Evolutionary conservation across 2,113 vertebrate genomes (phyloP).

Genomic region (Ptilorrhoa leucosticta): DNA sequence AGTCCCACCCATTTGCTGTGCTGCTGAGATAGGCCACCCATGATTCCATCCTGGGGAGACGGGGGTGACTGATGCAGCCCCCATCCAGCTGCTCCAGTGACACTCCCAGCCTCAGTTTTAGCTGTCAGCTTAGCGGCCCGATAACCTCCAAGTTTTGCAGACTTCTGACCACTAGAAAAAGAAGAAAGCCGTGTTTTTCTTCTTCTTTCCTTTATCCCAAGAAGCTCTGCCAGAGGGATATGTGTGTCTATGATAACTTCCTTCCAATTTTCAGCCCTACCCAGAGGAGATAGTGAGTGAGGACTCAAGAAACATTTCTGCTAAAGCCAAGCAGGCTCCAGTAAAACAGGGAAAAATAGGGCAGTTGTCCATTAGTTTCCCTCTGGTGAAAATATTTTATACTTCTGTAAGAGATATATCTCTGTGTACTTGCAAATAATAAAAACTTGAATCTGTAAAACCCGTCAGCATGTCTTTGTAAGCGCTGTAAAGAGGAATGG

Average conservation of each 20-base stretch:
- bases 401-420: not conserved
- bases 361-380: not conserved
- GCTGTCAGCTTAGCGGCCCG: not conserved
- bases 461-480: not conserved
- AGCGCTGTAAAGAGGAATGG: not conserved
- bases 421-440: not conserved
- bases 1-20: conserved; percentile 35
- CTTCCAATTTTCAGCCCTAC: not conserved
- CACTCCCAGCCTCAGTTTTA: not conserved
- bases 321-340: not conserved
- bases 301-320: not conserved
- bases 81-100: not conserved
- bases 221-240: not conserved
- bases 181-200: not conserved
- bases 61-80: not conserved
- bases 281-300: not conserved
- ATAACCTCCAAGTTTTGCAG: not conserved
- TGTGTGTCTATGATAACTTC: not conserved
- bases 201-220: not conserved
- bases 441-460: not conserved
- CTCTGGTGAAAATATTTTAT: not conserved
- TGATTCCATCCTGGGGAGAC: not conserved
- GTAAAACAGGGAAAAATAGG: not conserved
- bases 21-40: conserved; percentile 28
- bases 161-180: not conserved